A percentile compares a stretch with the other conserved stretches of the same genome.
Conservation (phyloP, 2,797 vertebrate genomes). For the Vultur gryphus region DNA sequence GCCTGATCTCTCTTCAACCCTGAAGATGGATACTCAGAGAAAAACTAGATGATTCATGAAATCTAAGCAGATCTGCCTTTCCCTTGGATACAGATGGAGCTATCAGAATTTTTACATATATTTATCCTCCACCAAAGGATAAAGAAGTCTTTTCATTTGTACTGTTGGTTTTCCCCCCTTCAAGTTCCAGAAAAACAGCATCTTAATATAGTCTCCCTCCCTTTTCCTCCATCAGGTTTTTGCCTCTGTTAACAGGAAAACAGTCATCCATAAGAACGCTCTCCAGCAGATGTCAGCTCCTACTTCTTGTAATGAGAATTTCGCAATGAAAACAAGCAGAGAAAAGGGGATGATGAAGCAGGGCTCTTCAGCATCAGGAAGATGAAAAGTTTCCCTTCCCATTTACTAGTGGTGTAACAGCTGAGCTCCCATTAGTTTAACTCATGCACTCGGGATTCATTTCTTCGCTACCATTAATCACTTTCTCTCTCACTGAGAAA, state of each 20-base stretch:
- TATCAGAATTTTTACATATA: background rate
- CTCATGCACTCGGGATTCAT: background rate
- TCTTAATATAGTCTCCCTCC: background rate
- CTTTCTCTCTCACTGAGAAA: background rate
- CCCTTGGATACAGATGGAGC: background rate
- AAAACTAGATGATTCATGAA: background rate
- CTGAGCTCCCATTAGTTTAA: constrained; percentile 20
- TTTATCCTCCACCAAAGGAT: background rate
- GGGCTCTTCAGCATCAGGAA: background rate
- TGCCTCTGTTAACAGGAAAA: background rate
- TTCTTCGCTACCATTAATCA: constrained; percentile 26
- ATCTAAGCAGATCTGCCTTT: background rate
- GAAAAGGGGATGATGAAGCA: constrained; percentile 26
- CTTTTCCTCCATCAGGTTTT: background rate
- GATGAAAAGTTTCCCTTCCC: constrained; percentile 7
- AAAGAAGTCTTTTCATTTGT: background rate
- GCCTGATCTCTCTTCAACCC: background rate
- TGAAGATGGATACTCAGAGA: background rate
- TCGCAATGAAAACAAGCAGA: constrained; percentile 12
- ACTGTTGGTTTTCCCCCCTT: background rate
- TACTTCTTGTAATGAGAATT: constrained; percentile 31
- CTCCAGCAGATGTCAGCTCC: constrained; percentile 31
- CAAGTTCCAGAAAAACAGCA: background rate
- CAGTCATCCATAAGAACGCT: background rate
- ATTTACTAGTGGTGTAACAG: constrained; percentile 6